A percentile compares a stretch with the other conserved stretches of the same genome.
Evolutionary conservation across 2,113 vertebrate species (phyloP).

Genomic region (Nibea coibor): DNA sequence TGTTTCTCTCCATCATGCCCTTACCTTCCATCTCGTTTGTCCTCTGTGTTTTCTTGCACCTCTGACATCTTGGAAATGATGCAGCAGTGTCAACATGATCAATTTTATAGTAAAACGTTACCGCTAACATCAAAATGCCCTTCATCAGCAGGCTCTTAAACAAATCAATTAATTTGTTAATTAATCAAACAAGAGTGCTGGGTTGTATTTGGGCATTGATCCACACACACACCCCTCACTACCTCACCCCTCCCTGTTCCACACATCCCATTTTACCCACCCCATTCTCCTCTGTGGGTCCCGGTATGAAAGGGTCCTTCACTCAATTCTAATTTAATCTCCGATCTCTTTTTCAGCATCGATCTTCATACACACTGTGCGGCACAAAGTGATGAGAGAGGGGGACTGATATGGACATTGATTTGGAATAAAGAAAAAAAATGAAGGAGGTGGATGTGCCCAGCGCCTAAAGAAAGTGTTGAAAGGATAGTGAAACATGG

Average conservation of each 20-base stretch:
- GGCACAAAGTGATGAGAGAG: slow-evolving; percentile 65
- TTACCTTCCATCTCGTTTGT: slow-evolving; percentile 4
- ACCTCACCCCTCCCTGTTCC: neutral
- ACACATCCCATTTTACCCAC: neutral
- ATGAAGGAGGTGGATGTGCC: slow-evolving; percentile 22
- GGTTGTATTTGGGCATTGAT: slow-evolving; percentile 69
- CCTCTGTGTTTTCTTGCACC: slow-evolving; percentile 14
- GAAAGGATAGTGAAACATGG: slow-evolving; percentile 7
- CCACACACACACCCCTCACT: neutral
- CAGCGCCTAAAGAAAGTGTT: slow-evolving; percentile 8
- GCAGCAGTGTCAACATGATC: slow-evolving; percentile 23
- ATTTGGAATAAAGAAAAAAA: slow-evolving; percentile 62
- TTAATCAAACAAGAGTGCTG: slow-evolving; percentile 60
- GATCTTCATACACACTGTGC: slow-evolving; percentile 63
- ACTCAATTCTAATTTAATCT: slow-evolving; percentile 81
- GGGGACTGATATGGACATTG: slow-evolving; percentile 75
- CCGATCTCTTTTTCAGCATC: slow-evolving; percentile 73
- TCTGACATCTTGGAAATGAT: slow-evolving; percentile 13
- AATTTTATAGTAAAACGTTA: slow-evolving; percentile 22
- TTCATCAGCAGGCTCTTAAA: slow-evolving; percentile 63
- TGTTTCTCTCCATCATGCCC: neutral
- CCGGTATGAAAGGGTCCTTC: slow-evolving; percentile 48
- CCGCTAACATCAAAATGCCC: slow-evolving; percentile 29
- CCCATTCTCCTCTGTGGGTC: slow-evolving; percentile 30
- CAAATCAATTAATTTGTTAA: slow-evolving; percentile 77